phyloP scores from a whole-genome alignment of 2,797 vertebrate species.

The Mormyrops boulengeri region DNA sequence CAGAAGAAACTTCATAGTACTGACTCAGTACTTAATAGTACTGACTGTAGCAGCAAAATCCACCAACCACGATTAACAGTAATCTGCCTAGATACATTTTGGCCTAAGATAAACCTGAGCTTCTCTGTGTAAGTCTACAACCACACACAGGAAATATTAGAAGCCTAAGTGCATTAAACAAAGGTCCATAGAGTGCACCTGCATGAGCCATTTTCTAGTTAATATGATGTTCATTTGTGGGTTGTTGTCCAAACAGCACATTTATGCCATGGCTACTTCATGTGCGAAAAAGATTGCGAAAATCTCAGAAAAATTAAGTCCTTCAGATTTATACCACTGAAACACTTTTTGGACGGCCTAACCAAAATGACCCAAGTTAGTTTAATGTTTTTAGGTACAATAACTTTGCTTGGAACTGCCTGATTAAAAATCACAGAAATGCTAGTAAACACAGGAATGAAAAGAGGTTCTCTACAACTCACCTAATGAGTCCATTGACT shows the following conservation, averaged over 20 bases:
- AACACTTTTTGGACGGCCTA: neutral
- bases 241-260: neutral
- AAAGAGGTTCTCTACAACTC: slow-evolving; percentile 32
- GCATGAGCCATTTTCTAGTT: neutral
- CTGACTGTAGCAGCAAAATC: neutral
- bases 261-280: neutral
- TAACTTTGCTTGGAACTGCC: neutral
- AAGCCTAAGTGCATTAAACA: neutral
- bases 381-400: neutral
- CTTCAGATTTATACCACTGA: neutral
- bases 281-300: neutral
- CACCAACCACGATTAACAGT: neutral
- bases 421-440: neutral
- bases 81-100: neutral
- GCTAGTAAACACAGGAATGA: neutral
- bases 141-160: neutral
- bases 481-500: slow-evolving; percentile 68
- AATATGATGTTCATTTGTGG: neutral
- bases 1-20: neutral
- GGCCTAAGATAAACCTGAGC: neutral
- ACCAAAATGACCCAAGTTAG: neutral
- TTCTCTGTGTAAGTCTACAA: neutral
- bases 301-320: neutral
- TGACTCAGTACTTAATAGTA: neutral
- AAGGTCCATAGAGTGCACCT: neutral